Base-by-base conservation (phyloP, 2,888 invertebrate species). In the Melipona beecheii region DNA sequence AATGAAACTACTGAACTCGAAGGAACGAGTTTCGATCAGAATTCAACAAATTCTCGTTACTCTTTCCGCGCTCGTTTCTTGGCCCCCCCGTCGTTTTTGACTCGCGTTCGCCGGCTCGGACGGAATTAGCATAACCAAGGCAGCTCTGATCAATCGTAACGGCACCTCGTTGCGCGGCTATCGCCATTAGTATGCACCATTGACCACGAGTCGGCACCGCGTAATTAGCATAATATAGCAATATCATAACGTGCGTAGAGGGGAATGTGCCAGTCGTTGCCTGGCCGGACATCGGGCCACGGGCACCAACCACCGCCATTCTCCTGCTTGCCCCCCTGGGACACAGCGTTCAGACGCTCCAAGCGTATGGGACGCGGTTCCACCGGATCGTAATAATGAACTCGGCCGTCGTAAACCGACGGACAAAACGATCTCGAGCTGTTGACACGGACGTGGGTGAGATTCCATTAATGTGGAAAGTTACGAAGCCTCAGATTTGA, bases 201-300 rank as follows among this genome's bases (percentile, higher is more conserved):
- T 92, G 92, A 91, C 91, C 91, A 84, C 87, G 87, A 89, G 88
- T 91, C 86, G 85, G 87, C 86, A 84, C 87, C 84, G 86, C 86
- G 89, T 91, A 93, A 93, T 93, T 93, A 93, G 92, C 93, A 93
- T 93, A 93, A 93, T 93, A 92, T 90, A 91, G 91, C 92, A 87
- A 93, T 93, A 93, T 93, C 92, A 91, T 92, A 92, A 91, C 91
- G 89, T 84, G 87, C 89, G 89, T 88, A 83, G 86, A 77, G 90
- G 90, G 89, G 90, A 90, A 89, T 90, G 87, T 86, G 90, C 83
- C 54, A 85, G 85, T 89, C 88, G 89, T 89, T 89, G 89, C 74
- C 72, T 62, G 54, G 62, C 71, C 70, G 78, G 75, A 68, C 49
- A 75, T 66, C 64, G 65, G 50, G 43, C 62, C 27, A 52, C 49